A percentile compares a stretch with the other conserved stretches of the same genome.
Evolutionary conservation across 2,113 vertebrate genomes (phyloP).

Genomic region (Pollachius pollachius): DNA sequence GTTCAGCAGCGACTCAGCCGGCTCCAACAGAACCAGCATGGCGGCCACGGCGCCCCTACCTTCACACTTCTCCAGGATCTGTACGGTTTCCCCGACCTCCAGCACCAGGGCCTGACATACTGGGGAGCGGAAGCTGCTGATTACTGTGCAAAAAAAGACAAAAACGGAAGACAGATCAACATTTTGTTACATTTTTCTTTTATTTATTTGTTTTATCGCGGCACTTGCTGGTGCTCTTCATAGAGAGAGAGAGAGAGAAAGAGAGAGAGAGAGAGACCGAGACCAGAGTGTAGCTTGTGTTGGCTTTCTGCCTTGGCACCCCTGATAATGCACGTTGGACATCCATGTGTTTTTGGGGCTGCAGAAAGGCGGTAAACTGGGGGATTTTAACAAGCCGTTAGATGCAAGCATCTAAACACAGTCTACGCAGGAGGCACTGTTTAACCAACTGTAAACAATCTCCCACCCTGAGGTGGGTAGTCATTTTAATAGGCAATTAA

Average conservation of each 20-base stretch:
- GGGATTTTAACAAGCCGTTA: slow-evolving; percentile 51
- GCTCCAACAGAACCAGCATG: background rate
- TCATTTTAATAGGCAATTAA: slow-evolving; percentile 66
- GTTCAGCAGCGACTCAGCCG: background rate
- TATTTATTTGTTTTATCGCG: background rate
- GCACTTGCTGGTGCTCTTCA: too few relatives aligned
- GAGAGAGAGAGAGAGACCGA: too few relatives aligned
- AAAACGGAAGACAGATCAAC: slow-evolving; percentile 2
- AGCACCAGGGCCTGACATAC: slow-evolving; percentile 90
- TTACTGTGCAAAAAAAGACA: slow-evolving; percentile 73
- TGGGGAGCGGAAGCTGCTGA: slow-evolving; percentile 93
- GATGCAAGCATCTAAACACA: slow-evolving; percentile 47
- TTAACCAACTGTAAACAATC: slow-evolving; percentile 58
- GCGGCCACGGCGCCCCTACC: slow-evolving; percentile 65
- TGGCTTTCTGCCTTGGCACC: background rate
- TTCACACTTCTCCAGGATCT: slow-evolving; percentile 97
- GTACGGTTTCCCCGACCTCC: slow-evolving; percentile 97
- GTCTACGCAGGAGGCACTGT: slow-evolving; percentile 38
- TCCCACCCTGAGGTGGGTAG: slow-evolving; percentile 56
- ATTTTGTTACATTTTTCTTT: too few relatives aligned
- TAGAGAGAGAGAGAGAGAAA: too few relatives aligned
- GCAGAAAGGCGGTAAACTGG: background rate
- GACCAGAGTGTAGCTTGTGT: too few relatives aligned
- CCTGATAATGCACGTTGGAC: background rate
- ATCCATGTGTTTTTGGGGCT: slow-evolving; percentile 24